Percentiles rank a stretch among this genome's conserved stretches.
Evolutionary conservation across 2,797 vertebrate species (phyloP).

Genomic region (Lepus townsendii): DNA sequence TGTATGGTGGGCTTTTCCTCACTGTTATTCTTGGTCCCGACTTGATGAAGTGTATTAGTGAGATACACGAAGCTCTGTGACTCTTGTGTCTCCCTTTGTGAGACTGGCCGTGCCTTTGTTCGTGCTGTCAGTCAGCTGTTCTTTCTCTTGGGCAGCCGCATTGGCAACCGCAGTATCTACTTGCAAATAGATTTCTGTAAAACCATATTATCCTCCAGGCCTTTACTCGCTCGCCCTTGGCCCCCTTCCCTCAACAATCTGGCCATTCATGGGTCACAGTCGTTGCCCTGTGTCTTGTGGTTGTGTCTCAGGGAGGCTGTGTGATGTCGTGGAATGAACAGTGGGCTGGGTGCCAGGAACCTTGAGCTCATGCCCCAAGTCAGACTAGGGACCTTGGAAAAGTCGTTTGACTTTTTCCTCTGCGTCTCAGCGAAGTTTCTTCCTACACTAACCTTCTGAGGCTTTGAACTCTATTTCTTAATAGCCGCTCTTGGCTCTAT

Average conservation of each 20-base stretch:
- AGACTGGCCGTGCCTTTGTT: conserved; percentile 45
- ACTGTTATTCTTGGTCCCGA: conserved; percentile 81
- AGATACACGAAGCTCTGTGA: accelerated
- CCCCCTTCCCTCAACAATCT: conserved; percentile 66
- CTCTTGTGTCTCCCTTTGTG: conserved; percentile 64
- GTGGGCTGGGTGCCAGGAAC: conserved; percentile 10
- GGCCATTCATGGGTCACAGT: conserved; percentile 12
- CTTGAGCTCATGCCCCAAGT: conserved; percentile 24
- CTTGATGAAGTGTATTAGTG: conserved; percentile 84
- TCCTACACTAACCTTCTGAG: not conserved
- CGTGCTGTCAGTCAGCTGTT: conserved; percentile 43
- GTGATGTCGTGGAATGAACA: not conserved
- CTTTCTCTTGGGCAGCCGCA: conserved; percentile 37
- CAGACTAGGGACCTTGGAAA: conserved; percentile 66
- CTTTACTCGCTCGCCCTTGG: not conserved
- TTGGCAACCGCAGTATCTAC: conserved; percentile 53
- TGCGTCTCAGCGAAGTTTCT: not conserved
- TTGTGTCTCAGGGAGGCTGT: conserved; percentile 44
- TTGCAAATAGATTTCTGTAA: conserved; percentile 79
- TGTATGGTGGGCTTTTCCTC: conserved; percentile 83
- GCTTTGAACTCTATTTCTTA: not conserved
- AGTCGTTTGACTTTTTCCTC: conserved; percentile 62
- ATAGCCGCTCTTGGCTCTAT: not conserved
- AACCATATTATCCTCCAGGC: conserved; percentile 54
- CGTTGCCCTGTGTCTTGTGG: conserved; percentile 47